These are phyloP conservation scores for Myotis brandtii DNA, from an alignment of 2,113 vertebrate species.

Conservation along the genomic window DNA sequence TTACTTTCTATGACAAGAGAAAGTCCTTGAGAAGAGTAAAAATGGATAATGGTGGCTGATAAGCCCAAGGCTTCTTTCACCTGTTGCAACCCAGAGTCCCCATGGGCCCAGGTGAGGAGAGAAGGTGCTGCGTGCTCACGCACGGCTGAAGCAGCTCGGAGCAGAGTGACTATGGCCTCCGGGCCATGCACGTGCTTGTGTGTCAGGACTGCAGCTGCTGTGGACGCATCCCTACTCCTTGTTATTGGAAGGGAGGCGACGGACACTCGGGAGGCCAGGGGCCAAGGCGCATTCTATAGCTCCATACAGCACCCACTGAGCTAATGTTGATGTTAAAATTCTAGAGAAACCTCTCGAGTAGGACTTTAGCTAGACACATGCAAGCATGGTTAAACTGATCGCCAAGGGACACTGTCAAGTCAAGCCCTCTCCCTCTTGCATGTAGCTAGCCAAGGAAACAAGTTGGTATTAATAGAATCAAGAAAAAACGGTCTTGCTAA, in stretches of 20 bases:
- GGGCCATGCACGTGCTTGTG: background rate
- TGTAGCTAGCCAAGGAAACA: background rate
- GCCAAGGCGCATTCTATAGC: background rate
- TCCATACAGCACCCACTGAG: background rate
- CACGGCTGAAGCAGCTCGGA: background rate
- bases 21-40: background rate
- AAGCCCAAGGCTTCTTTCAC: background rate
- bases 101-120: too few relatives aligned
- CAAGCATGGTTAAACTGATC: background rate
- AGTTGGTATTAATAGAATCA: background rate
- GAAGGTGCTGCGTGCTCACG: background rate
- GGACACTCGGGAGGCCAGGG: too few relatives aligned
- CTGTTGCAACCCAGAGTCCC: too few relatives aligned
- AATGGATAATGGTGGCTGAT: background rate
- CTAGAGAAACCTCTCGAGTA: background rate
- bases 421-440: background rate
- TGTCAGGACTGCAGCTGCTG: background rate
- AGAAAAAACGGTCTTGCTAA: background rate
- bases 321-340: background rate
- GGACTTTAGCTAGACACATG: background rate
- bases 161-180: background rate
- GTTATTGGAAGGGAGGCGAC: background rate
- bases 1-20: background rate
- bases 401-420: background rate
- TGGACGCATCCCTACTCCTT: fast-evolving